Evolutionary conservation across 2,113 vertebrate species (phyloP).

Genomic region (Tragelaphus scriptus): DNA sequence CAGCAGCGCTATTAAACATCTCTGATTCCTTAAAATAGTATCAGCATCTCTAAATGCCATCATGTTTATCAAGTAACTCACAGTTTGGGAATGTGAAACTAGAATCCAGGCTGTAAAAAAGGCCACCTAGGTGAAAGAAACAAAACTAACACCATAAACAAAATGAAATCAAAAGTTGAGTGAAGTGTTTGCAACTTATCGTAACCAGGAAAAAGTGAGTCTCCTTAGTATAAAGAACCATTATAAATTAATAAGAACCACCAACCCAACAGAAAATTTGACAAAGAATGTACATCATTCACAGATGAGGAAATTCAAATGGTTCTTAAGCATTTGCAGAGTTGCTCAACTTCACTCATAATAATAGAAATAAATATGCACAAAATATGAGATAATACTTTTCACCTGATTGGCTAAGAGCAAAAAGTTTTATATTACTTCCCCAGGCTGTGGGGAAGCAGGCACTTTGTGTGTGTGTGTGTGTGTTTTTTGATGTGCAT

Average conservation of each 20-base stretch:
- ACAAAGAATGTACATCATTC: not conserved
- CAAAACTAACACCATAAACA: not conserved
- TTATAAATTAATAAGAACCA: conserved; percentile 3
- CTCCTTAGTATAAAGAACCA: not conserved
- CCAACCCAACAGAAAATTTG: not conserved
- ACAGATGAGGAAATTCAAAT: not conserved
- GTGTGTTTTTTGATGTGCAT: not conserved
- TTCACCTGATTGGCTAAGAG: not conserved
- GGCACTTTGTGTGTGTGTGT: too few relatives aligned
- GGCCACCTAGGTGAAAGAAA: not conserved
- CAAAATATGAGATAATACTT: not conserved
- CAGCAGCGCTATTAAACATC: not conserved
- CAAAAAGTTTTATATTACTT: not conserved
- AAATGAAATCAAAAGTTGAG: not conserved
- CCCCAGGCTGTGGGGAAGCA: not conserved
- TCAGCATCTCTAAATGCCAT: not conserved
- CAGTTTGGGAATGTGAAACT: not conserved
- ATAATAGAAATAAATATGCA: not conserved
- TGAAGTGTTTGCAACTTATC: not conserved
- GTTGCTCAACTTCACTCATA: not conserved
- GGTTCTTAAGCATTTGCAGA: not conserved
- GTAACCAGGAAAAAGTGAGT: not conserved
- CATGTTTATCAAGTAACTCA: not conserved
- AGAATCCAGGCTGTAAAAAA: not conserved
- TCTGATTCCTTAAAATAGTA: not conserved